A percentile compares a stretch with the other conserved stretches of the same genome.
Conservation (phyloP, 2,113 vertebrate species). For the Columbina picui region DNA sequence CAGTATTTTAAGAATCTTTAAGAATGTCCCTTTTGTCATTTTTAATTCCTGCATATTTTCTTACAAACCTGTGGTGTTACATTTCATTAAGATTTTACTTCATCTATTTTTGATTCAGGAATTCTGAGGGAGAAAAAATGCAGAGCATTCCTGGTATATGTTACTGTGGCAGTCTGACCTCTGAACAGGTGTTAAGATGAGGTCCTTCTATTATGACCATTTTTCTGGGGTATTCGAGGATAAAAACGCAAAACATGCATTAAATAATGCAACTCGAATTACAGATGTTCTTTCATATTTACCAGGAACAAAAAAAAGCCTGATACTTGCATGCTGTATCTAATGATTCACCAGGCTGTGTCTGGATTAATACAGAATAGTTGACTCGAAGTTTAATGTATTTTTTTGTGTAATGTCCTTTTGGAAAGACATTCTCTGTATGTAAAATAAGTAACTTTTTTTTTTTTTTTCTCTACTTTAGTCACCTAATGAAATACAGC, state of each 20-base stretch:
- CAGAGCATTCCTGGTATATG: neutral
- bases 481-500: neutral
- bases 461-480: neutral
- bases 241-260: neutral
- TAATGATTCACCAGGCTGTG: neutral
- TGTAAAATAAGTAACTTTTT: neutral
- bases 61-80: neutral
- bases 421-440: neutral
- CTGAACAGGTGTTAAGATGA: neutral
- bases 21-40: neutral
- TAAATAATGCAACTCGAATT: neutral
- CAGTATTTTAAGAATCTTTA: neutral
- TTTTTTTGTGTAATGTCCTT: neutral
- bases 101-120: neutral
- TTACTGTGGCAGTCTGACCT: neutral
- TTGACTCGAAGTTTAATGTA: neutral
- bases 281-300: neutral
- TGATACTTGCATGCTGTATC: accelerated
- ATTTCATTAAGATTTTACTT: neutral
- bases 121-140: neutral
- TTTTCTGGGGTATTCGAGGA: neutral
- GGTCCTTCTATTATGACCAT: neutral
- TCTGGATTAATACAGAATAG: neutral
- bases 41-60: neutral
- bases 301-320: neutral